A percentile compares a stretch with the other conserved stretches of the same genome.
Conservation (phyloP, 2,797 vertebrate genomes). For the Sebastes kiyomatsui region DNA sequence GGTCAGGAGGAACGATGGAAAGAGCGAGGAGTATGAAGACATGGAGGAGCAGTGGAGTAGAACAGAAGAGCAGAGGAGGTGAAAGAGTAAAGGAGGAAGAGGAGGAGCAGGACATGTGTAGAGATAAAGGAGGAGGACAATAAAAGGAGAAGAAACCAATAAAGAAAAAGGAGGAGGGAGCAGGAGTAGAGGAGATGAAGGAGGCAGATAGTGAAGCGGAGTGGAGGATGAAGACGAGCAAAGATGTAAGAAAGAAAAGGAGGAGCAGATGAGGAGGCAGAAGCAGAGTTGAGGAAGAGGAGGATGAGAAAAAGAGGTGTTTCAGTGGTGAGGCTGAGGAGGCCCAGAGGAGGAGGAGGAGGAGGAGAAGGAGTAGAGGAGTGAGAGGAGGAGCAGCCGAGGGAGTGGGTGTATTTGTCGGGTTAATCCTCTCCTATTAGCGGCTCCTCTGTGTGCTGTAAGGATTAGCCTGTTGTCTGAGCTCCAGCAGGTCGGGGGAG, state of each 20-base stretch:
- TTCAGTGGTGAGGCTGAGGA: neutral
- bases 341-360: neutral
- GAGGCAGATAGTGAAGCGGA: neutral
- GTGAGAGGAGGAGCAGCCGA: neutral
- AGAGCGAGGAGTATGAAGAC: neutral
- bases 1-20: neutral
- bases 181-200: neutral
- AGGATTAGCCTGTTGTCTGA: slow-evolving; percentile 71
- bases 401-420: slow-evolving; percentile 49
- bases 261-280: neutral
- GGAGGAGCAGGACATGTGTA: neutral
- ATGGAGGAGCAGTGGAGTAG: neutral
- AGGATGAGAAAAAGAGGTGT: neutral
- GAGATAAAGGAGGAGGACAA: too few relatives aligned
- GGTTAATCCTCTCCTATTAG: slow-evolving; percentile 71
- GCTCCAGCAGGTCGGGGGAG: slow-evolving; percentile 60
- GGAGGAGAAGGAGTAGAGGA: neutral
- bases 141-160: too few relatives aligned
- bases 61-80: neutral
- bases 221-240: too few relatives aligned
- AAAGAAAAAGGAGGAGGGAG: neutral
- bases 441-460: slow-evolving; percentile 65
- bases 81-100: neutral
- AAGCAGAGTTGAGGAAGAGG: neutral
- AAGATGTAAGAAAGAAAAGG: neutral